A percentile compares a stretch with the other conserved stretches of the same genome.
Conservation (phyloP, 2,888 invertebrate genomes). For the Standfussiana lucernea region DNA sequence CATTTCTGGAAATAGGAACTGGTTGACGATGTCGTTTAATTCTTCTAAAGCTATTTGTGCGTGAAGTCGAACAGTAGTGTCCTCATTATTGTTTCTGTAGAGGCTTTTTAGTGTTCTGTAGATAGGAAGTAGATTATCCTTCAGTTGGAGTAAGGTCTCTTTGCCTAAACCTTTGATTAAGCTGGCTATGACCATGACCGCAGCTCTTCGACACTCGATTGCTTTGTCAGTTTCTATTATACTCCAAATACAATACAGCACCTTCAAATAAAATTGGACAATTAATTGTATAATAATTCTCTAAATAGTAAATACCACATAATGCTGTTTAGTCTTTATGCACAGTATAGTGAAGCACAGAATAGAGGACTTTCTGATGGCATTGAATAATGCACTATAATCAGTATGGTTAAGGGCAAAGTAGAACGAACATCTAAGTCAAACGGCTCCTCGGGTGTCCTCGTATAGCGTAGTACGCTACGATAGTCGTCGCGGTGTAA, state of each 20-base stretch:
- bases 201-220: conserved; percentile 94
- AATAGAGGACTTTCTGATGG: background rate
- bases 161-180: conserved; percentile 94
- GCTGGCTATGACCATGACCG: conserved; percentile 94
- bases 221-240: conserved; percentile 93
- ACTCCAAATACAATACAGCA: conserved; percentile 93
- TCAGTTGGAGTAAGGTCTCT: conserved; percentile 92
- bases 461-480: background rate
- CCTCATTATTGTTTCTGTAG: conserved; percentile 92
- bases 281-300: background rate
- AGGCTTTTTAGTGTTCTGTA: conserved; percentile 93
- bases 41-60: conserved; percentile 95
- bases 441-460: background rate
- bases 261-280: conserved; percentile 82
- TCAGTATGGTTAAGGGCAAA: background rate
- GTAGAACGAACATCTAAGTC: background rate
- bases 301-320: background rate
- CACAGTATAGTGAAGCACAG: background rate
- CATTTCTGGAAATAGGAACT: conserved; percentile 91
- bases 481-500: background rate
- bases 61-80: conserved; percentile 93
- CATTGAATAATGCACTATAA: background rate
- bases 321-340: background rate
- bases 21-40: conserved; percentile 92
- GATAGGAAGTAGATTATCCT: conserved; percentile 92